phyloP scores from a whole-genome alignment of 35 echinoderm and acorn worm species.

The Eucidaris tribuloides region DNA sequence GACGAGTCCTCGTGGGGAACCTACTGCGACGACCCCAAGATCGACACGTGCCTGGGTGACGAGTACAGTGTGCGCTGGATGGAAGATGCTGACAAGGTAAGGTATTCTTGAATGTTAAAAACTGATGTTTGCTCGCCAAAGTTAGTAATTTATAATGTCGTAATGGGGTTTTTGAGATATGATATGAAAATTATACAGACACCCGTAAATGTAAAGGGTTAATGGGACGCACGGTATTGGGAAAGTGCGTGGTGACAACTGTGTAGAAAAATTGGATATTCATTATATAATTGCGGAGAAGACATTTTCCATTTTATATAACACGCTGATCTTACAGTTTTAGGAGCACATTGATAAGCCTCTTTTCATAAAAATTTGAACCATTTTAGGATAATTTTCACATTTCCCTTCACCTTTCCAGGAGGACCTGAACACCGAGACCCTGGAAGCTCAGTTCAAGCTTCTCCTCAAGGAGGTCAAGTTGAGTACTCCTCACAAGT shows the following conservation, averaged over 20 bases:
- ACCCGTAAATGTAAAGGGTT: background rate
- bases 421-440: conserved; percentile 60
- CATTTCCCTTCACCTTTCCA: conserved; percentile 3
- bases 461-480: conserved; percentile 55
- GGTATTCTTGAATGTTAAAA: background rate
- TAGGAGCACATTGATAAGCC: background rate
- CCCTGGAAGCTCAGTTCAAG: conserved; percentile 57
- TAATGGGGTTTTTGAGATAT: background rate
- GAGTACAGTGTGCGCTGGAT: conserved; percentile 87
- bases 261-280: background rate
- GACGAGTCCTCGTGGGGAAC: conserved; percentile 70
- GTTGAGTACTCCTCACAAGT: conserved; percentile 63
- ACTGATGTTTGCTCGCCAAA: background rate
- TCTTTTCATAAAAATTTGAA: background rate
- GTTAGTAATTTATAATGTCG: background rate
- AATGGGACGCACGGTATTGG: background rate
- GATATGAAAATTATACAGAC: background rate
- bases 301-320: background rate
- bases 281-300: background rate
- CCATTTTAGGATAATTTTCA: background rate
- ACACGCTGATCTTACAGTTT: too few species aligned
- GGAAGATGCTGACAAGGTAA: conserved; percentile 90
- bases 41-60: conserved; percentile 71
- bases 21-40: conserved; percentile 55
- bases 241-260: background rate